Evolutionary conservation across 2,888 invertebrate genomes (phyloP).

Genomic region (Trissoscelio sp.): DNA sequence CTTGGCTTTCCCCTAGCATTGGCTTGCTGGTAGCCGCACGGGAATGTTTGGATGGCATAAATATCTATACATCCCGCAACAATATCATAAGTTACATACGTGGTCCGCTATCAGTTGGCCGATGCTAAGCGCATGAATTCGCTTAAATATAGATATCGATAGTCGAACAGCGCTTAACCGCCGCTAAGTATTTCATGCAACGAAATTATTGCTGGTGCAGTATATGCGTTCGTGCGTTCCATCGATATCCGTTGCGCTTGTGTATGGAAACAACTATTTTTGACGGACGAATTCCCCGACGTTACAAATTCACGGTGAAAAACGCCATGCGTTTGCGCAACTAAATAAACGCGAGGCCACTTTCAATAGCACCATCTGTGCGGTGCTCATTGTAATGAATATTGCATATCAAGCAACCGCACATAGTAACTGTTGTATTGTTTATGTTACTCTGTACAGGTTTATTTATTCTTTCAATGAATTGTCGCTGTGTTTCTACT

Average conservation of each 20-base stretch:
- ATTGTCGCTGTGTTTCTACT: too few species aligned
- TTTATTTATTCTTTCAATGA: not conserved
- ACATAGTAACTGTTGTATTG: not conserved
- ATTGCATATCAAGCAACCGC: not conserved
- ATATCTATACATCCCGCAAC: conserved; percentile 41
- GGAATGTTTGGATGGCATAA: conserved; percentile 22
- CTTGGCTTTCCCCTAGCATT: too few species aligned
- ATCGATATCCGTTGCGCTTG: conserved; percentile 5
- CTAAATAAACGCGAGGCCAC: not conserved
- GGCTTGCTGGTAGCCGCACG: conserved; percentile 19
- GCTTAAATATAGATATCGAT: conserved; percentile 34
- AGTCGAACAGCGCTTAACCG: conserved; percentile 23
- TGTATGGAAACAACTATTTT: conserved; percentile 23
- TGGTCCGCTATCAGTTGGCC: conserved; percentile 16
- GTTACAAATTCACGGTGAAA: conserved; percentile 16
- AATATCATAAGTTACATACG: conserved; percentile 40
- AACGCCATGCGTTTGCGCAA: not conserved
- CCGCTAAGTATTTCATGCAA: conserved; percentile 26
- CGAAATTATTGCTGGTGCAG: conserved; percentile 24
- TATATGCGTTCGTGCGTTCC: not conserved
- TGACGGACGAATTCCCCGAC: conserved; percentile 1
- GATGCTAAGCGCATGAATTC: conserved; percentile 19
- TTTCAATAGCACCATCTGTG: conserved; percentile 8
- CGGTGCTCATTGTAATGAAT: conserved; percentile 5
- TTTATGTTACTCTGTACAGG: not conserved